These are phyloP conservation scores for Luperina testacea DNA, from an alignment of 2,888 invertebrate genomes.

Conservation along the genomic window DNA sequence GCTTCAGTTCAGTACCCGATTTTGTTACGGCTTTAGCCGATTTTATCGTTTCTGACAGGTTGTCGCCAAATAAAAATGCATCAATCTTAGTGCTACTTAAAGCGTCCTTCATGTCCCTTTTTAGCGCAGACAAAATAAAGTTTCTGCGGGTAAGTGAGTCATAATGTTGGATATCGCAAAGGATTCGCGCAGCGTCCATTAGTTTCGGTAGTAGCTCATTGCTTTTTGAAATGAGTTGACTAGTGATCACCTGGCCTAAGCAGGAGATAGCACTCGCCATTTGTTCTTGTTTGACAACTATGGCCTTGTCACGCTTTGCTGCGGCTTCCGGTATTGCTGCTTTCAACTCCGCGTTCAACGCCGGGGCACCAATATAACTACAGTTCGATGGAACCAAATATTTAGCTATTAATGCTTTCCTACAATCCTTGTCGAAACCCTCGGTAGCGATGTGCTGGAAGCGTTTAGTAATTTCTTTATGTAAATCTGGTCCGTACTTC, in stretches of 20 bases:
- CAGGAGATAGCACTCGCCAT: constrained; percentile 1
- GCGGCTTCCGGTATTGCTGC: constrained; percentile 8
- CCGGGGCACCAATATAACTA: not conserved
- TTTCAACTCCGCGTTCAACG: constrained; percentile 10
- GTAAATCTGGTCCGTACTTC: constrained; percentile 3
- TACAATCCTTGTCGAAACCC: constrained; percentile 4
- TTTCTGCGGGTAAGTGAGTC: constrained; percentile 13
- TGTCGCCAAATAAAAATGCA: not conserved
- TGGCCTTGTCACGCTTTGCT: constrained; percentile 8
- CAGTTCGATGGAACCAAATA: too few species aligned
- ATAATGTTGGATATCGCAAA: constrained; percentile 16
- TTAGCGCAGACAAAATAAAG: constrained; percentile 7
- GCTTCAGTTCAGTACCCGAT: constrained; percentile 10
- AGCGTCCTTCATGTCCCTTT: constrained; percentile 8
- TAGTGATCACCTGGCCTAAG: not conserved
- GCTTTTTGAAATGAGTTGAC: not conserved
- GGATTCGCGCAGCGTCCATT: constrained; percentile 7
- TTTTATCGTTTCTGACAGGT: constrained; percentile 4
- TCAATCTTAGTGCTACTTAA: not conserved
- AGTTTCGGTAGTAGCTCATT: constrained; percentile 13
- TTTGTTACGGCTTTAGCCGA: constrained; percentile 13
- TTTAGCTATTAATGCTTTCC: not conserved
- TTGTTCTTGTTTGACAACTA: constrained; percentile 11
- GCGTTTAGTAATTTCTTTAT: constrained; percentile 3
- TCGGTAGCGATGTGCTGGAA: constrained; percentile 8